Evolutionary conservation across 2,797 vertebrate species (phyloP).

Genomic region (Prionace glauca): DNA sequence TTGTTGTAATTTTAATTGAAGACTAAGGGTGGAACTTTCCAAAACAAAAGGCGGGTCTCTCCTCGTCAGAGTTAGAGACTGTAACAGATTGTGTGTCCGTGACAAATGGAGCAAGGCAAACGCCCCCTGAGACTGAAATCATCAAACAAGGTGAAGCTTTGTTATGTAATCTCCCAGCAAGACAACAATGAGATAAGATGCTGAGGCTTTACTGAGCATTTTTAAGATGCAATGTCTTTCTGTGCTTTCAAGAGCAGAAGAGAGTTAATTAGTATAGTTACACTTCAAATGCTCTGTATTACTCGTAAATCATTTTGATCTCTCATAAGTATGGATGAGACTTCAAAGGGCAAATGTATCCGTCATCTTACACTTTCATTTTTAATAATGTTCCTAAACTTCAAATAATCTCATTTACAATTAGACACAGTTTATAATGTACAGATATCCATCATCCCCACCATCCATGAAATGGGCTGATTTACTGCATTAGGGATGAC

Average conservation of each 20-base stretch:
- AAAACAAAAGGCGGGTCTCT: too few species aligned
- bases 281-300: not conserved
- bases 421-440: slow-evolving; percentile 22
- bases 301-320: slow-evolving; percentile 31
- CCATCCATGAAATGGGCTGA: not conserved
- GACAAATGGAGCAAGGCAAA: too few species aligned
- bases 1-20: not conserved
- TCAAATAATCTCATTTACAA: slow-evolving; percentile 28
- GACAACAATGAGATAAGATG: not conserved
- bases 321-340: slow-evolving; percentile 23
- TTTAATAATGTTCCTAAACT: not conserved
- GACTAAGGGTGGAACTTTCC: not conserved
- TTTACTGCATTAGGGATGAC: not conserved
- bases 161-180: not conserved
- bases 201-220: not conserved
- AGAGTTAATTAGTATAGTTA: slow-evolving; percentile 18
- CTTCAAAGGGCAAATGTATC: slow-evolving; percentile 18
- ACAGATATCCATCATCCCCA: not conserved
- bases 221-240: not conserved
- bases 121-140: not conserved
- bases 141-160: not conserved
- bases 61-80: too few species aligned
- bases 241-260: not conserved
- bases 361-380: slow-evolving; percentile 21
- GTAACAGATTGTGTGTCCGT: too few species aligned